Evolutionary conservation across 2,888 invertebrate species (phyloP), one percentile per base, ranked within the genome.

Genomic region (Agrochola lychnidis): DNA sequence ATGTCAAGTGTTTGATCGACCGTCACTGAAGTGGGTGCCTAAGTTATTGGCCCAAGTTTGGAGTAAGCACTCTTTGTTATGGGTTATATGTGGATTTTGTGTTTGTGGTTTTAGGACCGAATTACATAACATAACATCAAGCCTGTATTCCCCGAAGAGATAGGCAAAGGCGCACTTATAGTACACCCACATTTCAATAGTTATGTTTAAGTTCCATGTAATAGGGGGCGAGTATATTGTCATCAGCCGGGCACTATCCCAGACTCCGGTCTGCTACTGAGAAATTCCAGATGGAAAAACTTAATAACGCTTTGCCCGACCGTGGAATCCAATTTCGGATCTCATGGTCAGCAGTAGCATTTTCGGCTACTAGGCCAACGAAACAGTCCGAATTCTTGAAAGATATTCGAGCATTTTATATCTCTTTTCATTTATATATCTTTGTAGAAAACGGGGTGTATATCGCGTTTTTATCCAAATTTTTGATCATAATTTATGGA

Each of bases 1-100:
- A 84, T 84, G 84, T 81, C 81, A 73, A 83, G 86, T 83, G 79
- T 83, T 86, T 83, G 76, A 82, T 82, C 76, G 71, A 66, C 73
- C 84, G 73, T 70, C 72, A 71, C 70, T 70, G 56, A 79, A 82
- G 70, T 87, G 78, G 84, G 59, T 14, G 51, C 73, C 63, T 82
- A 82, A 85, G 83, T 74, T 83, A 83, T 66, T 64, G 64, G 73
- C 22, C 19, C 30, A 51, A 66, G 70, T 79, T 75, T 66, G 22
- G 68, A 80, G 67, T 72, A 56, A 78, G 81, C 78, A 80, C 75
- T 85, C 77, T 79, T 85, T 77, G 82, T 56, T 68, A 40, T 64
- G 45, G 22, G 10, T 19, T 76, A 66, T 22, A 19, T 45, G 40
- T 56, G 30, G 51, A 22, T 73, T 22, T 64, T 69, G 9, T 48